These are phyloP conservation scores for Crambe crambe DNA, from an alignment of 37 sponge, comb jelly and placozoan species.

Conservation along the genomic window DNA sequence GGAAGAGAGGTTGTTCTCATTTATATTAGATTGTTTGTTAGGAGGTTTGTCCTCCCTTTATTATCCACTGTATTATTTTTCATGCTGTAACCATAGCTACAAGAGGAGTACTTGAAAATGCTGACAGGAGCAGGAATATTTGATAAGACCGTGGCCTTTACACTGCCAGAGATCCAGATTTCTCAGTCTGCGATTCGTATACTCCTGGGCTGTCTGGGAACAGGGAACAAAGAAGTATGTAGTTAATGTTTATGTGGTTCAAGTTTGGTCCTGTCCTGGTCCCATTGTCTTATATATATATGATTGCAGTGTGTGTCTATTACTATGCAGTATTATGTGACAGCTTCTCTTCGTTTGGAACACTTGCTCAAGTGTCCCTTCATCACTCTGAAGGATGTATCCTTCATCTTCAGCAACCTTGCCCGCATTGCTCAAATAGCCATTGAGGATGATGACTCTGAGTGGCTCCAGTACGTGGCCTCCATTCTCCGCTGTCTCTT, in stretches of 20 bases:
- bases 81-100: constrained; percentile 30
- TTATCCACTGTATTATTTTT: not conserved
- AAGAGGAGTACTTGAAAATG: constrained; percentile 44
- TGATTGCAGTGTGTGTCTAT: not conserved
- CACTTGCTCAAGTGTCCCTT: constrained; percentile 5
- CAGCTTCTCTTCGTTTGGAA: constrained; percentile 27
- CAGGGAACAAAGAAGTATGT: constrained; percentile 52
- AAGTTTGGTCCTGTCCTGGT: not conserved
- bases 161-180: not conserved
- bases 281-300: not conserved
- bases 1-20: not conserved
- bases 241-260: not conserved
- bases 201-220: constrained; percentile 50
- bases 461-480: constrained; percentile 49
- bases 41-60: not conserved
- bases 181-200: constrained; percentile 31
- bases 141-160: not conserved
- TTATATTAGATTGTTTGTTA: not conserved
- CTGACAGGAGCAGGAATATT: constrained; percentile 34
- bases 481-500: constrained; percentile 33
- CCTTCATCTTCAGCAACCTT: constrained; percentile 32
- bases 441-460: constrained; percentile 21
- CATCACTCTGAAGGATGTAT: constrained; percentile 8
- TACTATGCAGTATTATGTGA: constrained; percentile 36
- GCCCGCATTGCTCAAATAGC: not conserved